Evolutionary conservation across 2,888 invertebrate genomes (phyloP).

Genomic region (Emesis castigata): DNA sequence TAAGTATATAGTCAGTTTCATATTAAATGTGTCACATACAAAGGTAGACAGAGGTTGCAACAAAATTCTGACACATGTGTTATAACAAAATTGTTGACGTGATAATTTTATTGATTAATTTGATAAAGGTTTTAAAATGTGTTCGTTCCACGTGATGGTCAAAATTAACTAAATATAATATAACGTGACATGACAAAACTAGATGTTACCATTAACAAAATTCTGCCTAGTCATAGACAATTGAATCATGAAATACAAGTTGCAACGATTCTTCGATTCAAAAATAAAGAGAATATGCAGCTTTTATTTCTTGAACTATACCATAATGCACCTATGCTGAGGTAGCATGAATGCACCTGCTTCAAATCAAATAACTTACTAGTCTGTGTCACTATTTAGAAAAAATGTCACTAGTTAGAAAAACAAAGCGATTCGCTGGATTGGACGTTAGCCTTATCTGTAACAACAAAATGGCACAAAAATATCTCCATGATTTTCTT

Average conservation of each 20-base stretch:
- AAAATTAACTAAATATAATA: neutral
- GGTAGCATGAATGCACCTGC: neutral
- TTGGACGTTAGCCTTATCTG: too few species aligned
- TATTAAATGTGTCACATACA: too few species aligned
- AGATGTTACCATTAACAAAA: neutral
- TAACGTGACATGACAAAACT: neutral
- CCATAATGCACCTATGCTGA: neutral
- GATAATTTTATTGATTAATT: neutral
- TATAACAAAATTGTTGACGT: neutral
- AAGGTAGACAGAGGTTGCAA: too few species aligned
- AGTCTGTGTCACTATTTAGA: neutral
- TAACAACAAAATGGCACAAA: too few species aligned
- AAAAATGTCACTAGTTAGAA: neutral
- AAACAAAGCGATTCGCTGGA: neutral
- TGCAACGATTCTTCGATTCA: neutral
- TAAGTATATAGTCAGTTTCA: too few species aligned
- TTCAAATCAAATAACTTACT: neutral
- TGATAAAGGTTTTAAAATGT: too few species aligned
- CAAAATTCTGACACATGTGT: neutral
- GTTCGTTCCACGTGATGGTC: neutral
- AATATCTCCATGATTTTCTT: too few species aligned
- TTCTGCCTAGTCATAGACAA: neutral
- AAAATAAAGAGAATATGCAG: neutral
- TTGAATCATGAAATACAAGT: neutral
- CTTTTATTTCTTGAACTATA: neutral